Base-by-base conservation (phyloP, 2,113 vertebrate genomes). In the Neomonachus schauinslandi region DNA sequence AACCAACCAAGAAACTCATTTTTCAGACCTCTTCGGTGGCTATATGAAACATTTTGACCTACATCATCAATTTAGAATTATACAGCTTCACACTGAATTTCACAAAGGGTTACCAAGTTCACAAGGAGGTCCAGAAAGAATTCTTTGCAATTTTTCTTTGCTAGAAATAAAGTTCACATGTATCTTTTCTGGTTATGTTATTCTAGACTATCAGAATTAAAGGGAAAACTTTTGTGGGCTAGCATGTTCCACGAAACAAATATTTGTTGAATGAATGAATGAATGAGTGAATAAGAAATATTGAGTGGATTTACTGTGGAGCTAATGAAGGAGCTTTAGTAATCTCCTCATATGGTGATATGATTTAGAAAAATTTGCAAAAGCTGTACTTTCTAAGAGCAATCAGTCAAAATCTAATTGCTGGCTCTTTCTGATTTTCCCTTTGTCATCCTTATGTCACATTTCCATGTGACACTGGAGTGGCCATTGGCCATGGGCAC, bases 1-100 rank as follows among this genome's bases (percentile, higher is more conserved):
- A 98, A 97, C 71, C 91, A 96, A 96, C 88, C 86, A 95, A 96
- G 83, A 92, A 92, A 97, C 97, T 88, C 31, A 98, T 98, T 98
- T 98, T 97, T 98, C 61, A 79, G n/a, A 89, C 69, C 53, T 95
- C 46, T 76, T 94, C 72, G 80, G 59, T 95, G 93, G 80, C 22
- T 95, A 80, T 42, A 5, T 89, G 98, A 97, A 98, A 95, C 51
- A 80, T 36, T 98, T 98, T 96, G 87, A 88, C 65, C 15, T 76
- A 69, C 39, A 61, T 85, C 97, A 96, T 98, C 97, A 98, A 82
- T 97, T 96, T 97, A 93, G 93, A 98, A 81, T 97, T 96, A 96
- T 61, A 95, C 14, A 94, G n/a, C 69, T 97, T 88, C 97, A 96
- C 24, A 21, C 74, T 84, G 63, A 57, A 90, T 98, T 97, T 98